Evolutionary conservation across 2,113 vertebrate genomes (phyloP), one percentile per base, ranked within the genome.

Genomic region (Rhinolophus ferrumequinum): DNA sequence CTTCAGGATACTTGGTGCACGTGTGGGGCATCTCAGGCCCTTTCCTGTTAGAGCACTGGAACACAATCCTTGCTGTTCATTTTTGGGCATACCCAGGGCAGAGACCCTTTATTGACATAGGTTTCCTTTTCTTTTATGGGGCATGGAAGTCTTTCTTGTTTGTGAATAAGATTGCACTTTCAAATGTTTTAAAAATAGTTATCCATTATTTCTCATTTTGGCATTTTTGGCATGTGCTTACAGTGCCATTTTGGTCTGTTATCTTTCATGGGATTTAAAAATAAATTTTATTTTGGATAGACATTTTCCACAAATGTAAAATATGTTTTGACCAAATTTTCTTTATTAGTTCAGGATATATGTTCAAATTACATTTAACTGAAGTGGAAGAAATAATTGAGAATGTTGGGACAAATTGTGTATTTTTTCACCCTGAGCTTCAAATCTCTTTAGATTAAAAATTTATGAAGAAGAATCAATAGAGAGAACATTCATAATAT

Each of bases 221-320:
- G 6, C 19, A 73, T 13, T 81, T 86, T 85, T 67, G 62, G 24
- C 30, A 11, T 41, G 26, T 50, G 11, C 26, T 85, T 80, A 44
- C 13, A 47, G 8, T 85, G 47, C 85, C 62, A 60, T 73, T 69
- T 85, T 80, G 28, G 22, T 84, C 64, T 89, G 16, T 66, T 85
- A 90, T 67, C 58, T 96, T 73, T 88, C 22, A 66, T 54, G n/a
- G 22, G 41, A 80, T 89, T 94, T 85, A 85, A 56, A 89, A 77
- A 44, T 89, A 85, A 52, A 64, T 85, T 93, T 80, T 93, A 66
- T 89, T 95, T 72, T 80, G n/a, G n/a, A 33, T 85, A 86, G 28
- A 75, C 24, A 89, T 89, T 93, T 93, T 80, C 24, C n/a, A 52
- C 19, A 58, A 79, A 80, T 47, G 33, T 88, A 76, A 77, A 70